Conservation (phyloP, 2,113 vertebrate species). For the Ictalurus punctatus region DNA sequence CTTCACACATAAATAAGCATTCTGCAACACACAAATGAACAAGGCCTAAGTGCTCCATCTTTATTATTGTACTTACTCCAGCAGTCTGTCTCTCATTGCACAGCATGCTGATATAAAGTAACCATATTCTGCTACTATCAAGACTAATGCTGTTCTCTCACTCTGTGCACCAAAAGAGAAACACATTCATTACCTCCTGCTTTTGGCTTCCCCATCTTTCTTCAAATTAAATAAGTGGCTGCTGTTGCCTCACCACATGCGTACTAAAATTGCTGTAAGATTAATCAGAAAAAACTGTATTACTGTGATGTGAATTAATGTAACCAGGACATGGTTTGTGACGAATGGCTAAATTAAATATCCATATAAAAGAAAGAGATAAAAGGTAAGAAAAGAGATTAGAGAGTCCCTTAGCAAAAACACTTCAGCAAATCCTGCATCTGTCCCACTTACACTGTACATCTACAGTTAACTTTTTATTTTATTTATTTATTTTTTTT, state of each 20-base stretch:
- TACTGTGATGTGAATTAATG: slow-evolving; percentile 70
- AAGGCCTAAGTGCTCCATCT: slow-evolving; percentile 36
- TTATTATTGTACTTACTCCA: slow-evolving; percentile 40
- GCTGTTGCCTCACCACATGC: slow-evolving; percentile 55
- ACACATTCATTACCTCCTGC: slow-evolving; percentile 68
- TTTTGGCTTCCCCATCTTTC: slow-evolving; percentile 66
- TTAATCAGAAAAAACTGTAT: slow-evolving; percentile 73
- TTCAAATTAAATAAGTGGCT: slow-evolving; percentile 73
- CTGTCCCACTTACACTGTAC: slow-evolving; percentile 46
- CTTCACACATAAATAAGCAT: slow-evolving; percentile 13
- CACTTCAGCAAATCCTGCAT: slow-evolving; percentile 64
- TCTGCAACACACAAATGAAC: slow-evolving; percentile 19
- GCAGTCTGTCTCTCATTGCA: slow-evolving; percentile 35
- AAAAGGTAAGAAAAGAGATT: slow-evolving; percentile 29
- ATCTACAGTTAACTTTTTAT: slow-evolving; percentile 58
- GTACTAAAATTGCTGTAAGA: slow-evolving; percentile 67
- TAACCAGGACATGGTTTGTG: slow-evolving; percentile 57
- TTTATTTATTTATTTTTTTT: slow-evolving; percentile 55
- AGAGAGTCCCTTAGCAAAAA: slow-evolving; percentile 54
- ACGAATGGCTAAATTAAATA: slow-evolving; percentile 68
- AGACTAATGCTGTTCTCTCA: slow-evolving; percentile 62
- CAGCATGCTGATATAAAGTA: slow-evolving; percentile 47
- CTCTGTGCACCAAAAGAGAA: slow-evolving; percentile 62
- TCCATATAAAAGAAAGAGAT: slow-evolving; percentile 40
- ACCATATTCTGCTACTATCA: slow-evolving; percentile 54